Percentiles rank a stretch among this genome's conserved stretches.
phyloP scores from a whole-genome alignment of 2,888 invertebrate genomes.

The Limnephilus auricula region DNA sequence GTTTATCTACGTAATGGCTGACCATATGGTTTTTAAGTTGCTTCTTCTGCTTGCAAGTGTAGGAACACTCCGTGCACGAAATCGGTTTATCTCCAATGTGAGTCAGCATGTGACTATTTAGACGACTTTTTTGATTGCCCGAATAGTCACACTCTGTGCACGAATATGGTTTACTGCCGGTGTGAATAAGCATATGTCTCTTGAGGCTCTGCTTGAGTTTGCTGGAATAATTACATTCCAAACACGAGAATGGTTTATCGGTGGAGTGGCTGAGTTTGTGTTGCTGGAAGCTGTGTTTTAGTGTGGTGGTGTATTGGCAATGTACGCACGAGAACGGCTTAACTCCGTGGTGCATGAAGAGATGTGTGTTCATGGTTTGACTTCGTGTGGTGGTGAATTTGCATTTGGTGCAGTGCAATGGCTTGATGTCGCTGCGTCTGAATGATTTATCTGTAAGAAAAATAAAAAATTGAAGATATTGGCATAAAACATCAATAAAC shows the following conservation, averaged over 20 bases:
- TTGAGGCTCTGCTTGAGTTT: neutral
- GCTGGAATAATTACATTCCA: neutral
- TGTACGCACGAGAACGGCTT: neutral
- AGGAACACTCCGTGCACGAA: neutral
- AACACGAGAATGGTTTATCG: neutral
- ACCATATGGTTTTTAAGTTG: neutral
- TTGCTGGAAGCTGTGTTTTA: neutral
- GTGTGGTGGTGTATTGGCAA: neutral
- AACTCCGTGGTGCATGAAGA: neutral
- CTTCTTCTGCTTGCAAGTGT: neutral
- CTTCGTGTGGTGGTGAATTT: neutral
- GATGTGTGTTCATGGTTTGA: neutral
- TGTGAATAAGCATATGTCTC: neutral
- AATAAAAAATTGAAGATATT: neutral
- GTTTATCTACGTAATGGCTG: neutral
- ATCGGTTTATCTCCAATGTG: neutral
- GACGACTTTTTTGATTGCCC: neutral
- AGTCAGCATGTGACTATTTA: neutral
- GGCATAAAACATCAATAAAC: neutral
- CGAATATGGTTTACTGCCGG: neutral
- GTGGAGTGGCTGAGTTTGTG: neutral
- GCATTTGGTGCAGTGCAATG: neutral
- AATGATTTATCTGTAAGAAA: neutral
- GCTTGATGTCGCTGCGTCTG: neutral
- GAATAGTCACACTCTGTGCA: neutral